A percentile compares a stretch with the other conserved stretches of the same genome.
phyloP scores from a whole-genome alignment of 2,113 vertebrate genomes.

The Scolopax mira region DNA sequence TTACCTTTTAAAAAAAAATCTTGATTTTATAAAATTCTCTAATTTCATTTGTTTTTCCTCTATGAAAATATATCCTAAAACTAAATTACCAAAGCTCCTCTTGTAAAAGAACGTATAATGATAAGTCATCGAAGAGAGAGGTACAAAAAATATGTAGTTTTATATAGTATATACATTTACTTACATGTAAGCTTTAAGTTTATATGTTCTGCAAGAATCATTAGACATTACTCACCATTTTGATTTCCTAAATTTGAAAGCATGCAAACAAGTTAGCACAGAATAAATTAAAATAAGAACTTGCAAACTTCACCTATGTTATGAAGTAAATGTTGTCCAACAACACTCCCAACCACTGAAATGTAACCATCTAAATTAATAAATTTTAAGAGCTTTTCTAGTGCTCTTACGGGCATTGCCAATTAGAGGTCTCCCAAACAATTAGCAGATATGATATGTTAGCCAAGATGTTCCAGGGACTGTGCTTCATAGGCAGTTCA shows the following conservation, averaged over 20 bases:
- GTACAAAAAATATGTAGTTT: neutral
- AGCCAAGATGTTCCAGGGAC: neutral
- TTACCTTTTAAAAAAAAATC: neutral
- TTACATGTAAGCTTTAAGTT: neutral
- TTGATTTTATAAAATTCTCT: neutral
- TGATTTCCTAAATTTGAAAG: neutral
- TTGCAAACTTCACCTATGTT: neutral
- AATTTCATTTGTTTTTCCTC: neutral
- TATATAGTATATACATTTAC: neutral
- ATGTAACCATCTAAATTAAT: neutral
- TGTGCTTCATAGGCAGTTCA: accelerated
- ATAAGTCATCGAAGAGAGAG: neutral
- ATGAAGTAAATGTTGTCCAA: neutral
- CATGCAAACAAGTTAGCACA: neutral
- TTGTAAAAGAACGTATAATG: neutral
- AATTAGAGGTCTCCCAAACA: neutral
- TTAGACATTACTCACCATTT: neutral
- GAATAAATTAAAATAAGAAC: neutral
- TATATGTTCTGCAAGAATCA: neutral
- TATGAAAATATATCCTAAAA: neutral
- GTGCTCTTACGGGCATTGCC: neutral
- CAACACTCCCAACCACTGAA: neutral
- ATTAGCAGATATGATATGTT: neutral
- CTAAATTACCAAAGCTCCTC: neutral
- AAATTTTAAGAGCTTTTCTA: neutral